phyloP scores from a whole-genome alignment of 2,888 invertebrate species.

The Napeogenes sylphis region DNA sequence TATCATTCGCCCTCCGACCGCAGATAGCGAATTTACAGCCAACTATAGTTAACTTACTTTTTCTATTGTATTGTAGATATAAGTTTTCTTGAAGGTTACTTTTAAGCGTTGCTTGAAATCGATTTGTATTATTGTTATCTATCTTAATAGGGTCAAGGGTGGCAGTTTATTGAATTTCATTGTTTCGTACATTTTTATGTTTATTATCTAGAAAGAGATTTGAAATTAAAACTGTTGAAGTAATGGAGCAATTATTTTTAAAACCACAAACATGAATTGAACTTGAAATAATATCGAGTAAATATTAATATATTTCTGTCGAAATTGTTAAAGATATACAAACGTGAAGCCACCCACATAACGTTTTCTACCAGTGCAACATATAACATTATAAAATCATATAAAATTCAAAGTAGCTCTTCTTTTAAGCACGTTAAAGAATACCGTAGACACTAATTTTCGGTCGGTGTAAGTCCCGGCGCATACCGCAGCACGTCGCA shows the following conservation, averaged over 20 bases:
- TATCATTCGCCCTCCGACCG: constrained; percentile 43
- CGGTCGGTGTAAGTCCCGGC: constrained; percentile 27
- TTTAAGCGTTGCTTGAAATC: constrained; percentile 12
- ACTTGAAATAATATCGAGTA: no score
- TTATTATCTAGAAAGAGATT: no score
- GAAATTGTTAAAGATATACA: background rate
- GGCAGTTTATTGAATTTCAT: no score
- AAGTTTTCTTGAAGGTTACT: constrained; percentile 18
- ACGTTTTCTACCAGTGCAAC: background rate
- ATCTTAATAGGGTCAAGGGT: background rate
- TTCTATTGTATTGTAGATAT: constrained; percentile 9
- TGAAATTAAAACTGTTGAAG: no score
- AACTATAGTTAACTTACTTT: constrained; percentile 20
- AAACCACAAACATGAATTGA: no score
- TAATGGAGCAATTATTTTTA: no score
- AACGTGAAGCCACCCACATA: background rate
- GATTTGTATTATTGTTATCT: constrained; percentile 12
- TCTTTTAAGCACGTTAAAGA: constrained; percentile 5
- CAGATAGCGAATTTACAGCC: constrained; percentile 31
- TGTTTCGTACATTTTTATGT: no score
- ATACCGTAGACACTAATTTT: constrained; percentile 21
- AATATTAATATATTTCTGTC: no score
- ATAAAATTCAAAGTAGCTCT: constrained; percentile 2
- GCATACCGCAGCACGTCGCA: constrained; percentile 63
- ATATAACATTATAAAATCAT: background rate